These are phyloP conservation scores for Hyperopisus bebe DNA, from an alignment of 2,113 vertebrate species.

Conservation along the genomic window DNA sequence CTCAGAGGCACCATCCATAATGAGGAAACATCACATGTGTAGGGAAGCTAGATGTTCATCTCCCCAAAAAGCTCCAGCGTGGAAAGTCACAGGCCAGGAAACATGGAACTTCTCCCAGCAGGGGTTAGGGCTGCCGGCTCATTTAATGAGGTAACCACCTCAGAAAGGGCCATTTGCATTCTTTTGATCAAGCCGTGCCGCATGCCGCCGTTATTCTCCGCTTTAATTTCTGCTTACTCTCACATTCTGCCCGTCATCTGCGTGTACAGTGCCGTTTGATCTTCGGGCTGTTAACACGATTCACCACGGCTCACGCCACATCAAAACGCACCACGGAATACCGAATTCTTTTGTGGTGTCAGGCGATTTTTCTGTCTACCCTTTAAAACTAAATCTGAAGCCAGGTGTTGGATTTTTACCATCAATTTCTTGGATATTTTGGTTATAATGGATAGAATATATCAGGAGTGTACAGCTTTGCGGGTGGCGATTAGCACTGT, in stretches of 20 bases:
- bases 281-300: background rate
- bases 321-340: constrained; percentile 1
- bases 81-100: background rate
- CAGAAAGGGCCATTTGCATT: background rate
- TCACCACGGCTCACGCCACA: constrained; percentile 13
- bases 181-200: constrained; percentile 4
- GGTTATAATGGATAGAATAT: background rate
- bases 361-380: background rate
- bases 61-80: background rate
- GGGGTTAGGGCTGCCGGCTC: background rate
- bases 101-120: background rate
- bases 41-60: background rate
- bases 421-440: background rate
- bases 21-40: background rate
- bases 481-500: background rate
- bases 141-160: constrained; percentile 15
- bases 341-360: constrained; percentile 9
- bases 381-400: background rate
- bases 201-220: background rate
- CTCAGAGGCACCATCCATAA: background rate
- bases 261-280: constrained; percentile 15
- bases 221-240: constrained; percentile 7
- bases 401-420: background rate
- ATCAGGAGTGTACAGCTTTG: background rate
- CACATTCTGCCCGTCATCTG: background rate